These are phyloP conservation scores for Dolichopus griseipennis DNA, from an alignment of 2,888 invertebrate genomes.

Conservation along the genomic window DNA sequence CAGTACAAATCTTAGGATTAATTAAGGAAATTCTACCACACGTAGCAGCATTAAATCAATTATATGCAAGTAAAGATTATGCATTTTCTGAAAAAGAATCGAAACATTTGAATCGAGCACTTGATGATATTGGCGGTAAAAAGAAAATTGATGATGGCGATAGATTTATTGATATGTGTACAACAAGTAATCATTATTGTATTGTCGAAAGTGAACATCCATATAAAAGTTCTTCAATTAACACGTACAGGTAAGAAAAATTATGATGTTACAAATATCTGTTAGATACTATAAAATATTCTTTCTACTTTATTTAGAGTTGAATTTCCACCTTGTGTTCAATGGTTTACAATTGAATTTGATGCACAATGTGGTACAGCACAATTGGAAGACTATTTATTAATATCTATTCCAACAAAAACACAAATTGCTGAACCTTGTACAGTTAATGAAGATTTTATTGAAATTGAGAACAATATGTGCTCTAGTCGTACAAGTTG, in stretches of 20 bases:
- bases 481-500: slow-evolving; percentile 26
- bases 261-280: not conserved
- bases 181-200: slow-evolving; percentile 80
- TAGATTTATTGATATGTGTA: slow-evolving; percentile 40
- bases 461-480: slow-evolving; percentile 38
- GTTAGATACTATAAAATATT: not conserved
- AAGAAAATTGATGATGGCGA: slow-evolving; percentile 31
- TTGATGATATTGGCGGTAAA: slow-evolving; percentile 25
- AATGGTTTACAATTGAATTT: slow-evolving; percentile 90
- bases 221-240: slow-evolving; percentile 79
- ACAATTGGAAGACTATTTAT: slow-evolving; percentile 83
- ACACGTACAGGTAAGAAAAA: slow-evolving; percentile 62
- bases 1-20: slow-evolving; percentile 74
- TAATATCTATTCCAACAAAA: slow-evolving; percentile 56
- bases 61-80: slow-evolving; percentile 41
- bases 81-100: slow-evolving; percentile 16
- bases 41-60: slow-evolving; percentile 73
- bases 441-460: slow-evolving; percentile 32
- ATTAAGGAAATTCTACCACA: slow-evolving; percentile 84
- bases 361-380: slow-evolving; percentile 86
- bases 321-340: slow-evolving; percentile 76
- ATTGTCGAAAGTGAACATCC: slow-evolving; percentile 96
- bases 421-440: slow-evolving; percentile 25
- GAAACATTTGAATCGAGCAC: slow-evolving; percentile 27
- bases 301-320: slow-evolving; percentile 50